Evolutionary conservation across 2,888 invertebrate species (phyloP).

Genomic region (Drosophila crucigera): DNA sequence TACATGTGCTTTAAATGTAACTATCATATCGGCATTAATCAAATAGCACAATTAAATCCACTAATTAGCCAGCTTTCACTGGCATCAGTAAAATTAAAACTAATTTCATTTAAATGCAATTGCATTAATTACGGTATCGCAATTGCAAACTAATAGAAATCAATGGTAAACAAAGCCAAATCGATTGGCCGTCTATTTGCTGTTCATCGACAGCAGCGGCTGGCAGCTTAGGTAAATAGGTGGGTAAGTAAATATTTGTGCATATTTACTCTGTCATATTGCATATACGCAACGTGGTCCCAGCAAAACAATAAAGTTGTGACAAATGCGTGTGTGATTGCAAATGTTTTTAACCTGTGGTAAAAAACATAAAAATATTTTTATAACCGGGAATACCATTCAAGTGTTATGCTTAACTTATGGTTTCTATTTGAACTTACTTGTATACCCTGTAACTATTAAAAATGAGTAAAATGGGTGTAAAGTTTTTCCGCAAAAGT

Average conservation of each 20-base stretch:
- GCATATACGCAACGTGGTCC: constrained; percentile 52
- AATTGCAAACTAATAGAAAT: constrained; percentile 47
- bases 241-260: constrained; percentile 55
- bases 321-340: constrained; percentile 23
- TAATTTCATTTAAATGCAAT: constrained; percentile 54
- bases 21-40: constrained; percentile 2
- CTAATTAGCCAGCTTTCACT: constrained; percentile 51
- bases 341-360: constrained; percentile 13
- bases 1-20: not conserved
- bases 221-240: constrained; percentile 35
- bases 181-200: constrained; percentile 18
- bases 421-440: not conserved
- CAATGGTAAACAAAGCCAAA: constrained; percentile 41
- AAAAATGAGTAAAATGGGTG: not conserved
- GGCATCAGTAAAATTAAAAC: constrained; percentile 19
- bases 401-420: not conserved
- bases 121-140: constrained; percentile 39
- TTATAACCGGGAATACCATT: not conserved
- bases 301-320: constrained; percentile 16
- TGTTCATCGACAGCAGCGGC: constrained; percentile 11
- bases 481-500: not conserved
- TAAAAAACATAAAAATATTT: not conserved
- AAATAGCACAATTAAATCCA: constrained; percentile 40
- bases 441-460: no score
- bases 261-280: constrained; percentile 51